phyloP scores from a whole-genome alignment of 2,113 vertebrate species.

The Athene cunicularia region DNA sequence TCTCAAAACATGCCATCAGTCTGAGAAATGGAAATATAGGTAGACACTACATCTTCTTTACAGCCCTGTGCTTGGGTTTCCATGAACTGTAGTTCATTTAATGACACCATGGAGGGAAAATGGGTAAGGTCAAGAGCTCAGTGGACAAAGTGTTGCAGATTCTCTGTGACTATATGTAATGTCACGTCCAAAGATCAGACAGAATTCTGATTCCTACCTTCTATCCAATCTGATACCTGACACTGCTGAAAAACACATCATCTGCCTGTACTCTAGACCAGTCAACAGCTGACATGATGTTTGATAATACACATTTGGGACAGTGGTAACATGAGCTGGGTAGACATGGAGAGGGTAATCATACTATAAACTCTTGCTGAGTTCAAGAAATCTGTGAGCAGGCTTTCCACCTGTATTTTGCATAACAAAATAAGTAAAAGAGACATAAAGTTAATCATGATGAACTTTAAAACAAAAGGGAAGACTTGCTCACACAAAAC shows the following conservation, averaged over 20 bases:
- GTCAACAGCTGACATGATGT: not conserved
- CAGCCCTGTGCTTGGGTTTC: not conserved
- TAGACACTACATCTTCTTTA: not conserved
- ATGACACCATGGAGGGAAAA: not conserved
- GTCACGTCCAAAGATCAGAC: not conserved
- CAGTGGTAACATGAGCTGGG: not conserved
- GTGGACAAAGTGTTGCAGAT: not conserved
- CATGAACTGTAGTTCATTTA: not conserved
- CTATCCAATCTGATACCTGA: not conserved
- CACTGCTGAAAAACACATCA: not conserved
- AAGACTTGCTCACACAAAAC: not conserved
- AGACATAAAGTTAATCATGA: not conserved
- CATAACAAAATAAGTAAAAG: not conserved
- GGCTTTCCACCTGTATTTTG: not conserved
- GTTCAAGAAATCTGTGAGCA: not conserved
- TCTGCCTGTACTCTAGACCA: not conserved
- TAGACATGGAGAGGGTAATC: not conserved
- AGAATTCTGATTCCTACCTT: not conserved
- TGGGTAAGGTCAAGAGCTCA: not conserved
- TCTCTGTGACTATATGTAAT: not conserved
- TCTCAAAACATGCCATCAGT: not conserved
- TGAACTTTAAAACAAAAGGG: not conserved
- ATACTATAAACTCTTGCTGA: not conserved
- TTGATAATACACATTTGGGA: not conserved
- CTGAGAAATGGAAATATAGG: not conserved